Percentiles rank a stretch among this genome's conserved stretches.
Conservation (phyloP, 2,888 invertebrate species). For the Dioctria rufipes region DNA sequence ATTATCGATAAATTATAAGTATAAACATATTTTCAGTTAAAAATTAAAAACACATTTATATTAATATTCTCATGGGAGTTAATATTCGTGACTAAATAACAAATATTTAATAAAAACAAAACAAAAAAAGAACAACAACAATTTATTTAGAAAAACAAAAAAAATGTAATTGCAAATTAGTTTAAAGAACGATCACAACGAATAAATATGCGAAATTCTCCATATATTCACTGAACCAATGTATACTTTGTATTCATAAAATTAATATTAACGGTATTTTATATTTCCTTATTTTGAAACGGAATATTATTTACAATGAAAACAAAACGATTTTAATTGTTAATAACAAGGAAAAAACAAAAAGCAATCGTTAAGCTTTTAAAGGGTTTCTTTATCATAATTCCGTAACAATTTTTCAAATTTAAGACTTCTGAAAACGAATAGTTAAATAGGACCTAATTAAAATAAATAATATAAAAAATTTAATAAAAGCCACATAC, state of each 20-base stretch:
- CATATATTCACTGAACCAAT: background rate
- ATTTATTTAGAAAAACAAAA: background rate
- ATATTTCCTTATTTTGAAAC: too few species aligned
- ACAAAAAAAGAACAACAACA: background rate
- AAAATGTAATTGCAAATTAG: background rate
- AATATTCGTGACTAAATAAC: constrained; percentile 4
- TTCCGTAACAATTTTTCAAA: too few species aligned
- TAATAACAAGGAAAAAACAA: too few species aligned
- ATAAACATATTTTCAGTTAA: too few species aligned
- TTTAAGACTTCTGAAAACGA: background rate
- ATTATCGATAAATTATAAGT: too few species aligned
- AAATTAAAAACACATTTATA: too few species aligned
- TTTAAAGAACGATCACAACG: constrained; percentile 41
- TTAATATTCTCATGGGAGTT: constrained; percentile 17
- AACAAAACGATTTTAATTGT: background rate
- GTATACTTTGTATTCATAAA: too few species aligned
- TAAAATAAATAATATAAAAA: constrained; percentile 5
- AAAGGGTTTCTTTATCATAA: too few species aligned
- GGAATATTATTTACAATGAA: too few species aligned
- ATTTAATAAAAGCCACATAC: background rate
- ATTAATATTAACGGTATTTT: too few species aligned
- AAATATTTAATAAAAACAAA: background rate
- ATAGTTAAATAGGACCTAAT: constrained; percentile 12
- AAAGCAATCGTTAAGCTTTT: too few species aligned
- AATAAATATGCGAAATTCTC: constrained; percentile 27